Evolutionary conservation across 2,113 vertebrate species (phyloP).

Genomic region (Eretmochelys imbricata): DNA sequence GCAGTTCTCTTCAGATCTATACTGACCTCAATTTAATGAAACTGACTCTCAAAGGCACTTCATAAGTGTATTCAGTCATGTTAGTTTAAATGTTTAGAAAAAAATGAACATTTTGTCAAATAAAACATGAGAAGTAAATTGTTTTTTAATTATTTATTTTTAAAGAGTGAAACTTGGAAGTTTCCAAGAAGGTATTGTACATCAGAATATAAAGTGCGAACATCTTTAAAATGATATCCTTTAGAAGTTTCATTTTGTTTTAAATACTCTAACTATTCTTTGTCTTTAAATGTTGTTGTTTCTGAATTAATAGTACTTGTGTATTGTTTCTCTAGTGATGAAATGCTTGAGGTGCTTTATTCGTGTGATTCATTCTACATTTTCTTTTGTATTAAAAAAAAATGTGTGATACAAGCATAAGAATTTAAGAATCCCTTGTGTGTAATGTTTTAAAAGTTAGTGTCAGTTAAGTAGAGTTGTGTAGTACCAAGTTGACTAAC

Average conservation of each 20-base stretch:
- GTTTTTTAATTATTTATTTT: not conserved
- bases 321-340: not conserved
- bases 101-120: not conserved
- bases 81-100: not conserved
- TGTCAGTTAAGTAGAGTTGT: not conserved
- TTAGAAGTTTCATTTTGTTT: not conserved
- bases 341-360: not conserved
- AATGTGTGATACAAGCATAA: not conserved
- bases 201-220: not conserved
- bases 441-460: not conserved
- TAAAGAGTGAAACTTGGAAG: not conserved
- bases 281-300: not conserved
- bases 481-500: not conserved
- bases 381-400: not conserved
- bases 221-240: not conserved
- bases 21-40: not conserved
- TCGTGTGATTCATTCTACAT: not conserved
- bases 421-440: not conserved
- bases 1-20: not conserved
- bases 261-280: not conserved
- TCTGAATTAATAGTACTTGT: not conserved
- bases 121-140: not conserved
- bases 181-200: not conserved
- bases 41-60: not conserved
- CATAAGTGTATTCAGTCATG: not conserved